Conservation (phyloP, 2,797 vertebrate species). For the Glyptemys insculpta region DNA sequence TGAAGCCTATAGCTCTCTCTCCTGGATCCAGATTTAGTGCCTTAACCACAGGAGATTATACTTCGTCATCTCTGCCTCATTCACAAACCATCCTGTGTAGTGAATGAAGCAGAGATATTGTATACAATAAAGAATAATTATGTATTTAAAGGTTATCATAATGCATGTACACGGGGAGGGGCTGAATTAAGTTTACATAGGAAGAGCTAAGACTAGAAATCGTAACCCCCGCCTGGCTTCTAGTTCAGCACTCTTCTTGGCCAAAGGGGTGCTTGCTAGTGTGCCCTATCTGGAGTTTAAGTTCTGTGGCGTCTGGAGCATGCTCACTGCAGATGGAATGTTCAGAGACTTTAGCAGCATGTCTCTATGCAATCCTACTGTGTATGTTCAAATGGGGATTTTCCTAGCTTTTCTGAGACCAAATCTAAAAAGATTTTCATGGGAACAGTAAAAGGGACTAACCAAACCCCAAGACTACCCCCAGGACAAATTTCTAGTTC, state of each 20-base stretch:
- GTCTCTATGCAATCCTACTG: not conserved
- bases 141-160: not conserved
- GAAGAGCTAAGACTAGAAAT: not conserved
- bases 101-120: not conserved
- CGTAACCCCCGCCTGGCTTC: not conserved
- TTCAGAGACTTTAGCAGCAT: not conserved
- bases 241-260: not conserved
- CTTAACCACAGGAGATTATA: not conserved
- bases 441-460: not conserved
- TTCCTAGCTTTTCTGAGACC: not conserved
- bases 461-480: not conserved
- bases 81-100: not conserved
- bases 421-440: not conserved
- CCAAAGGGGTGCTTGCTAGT: not conserved
- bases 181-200: not conserved
- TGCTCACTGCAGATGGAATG: not conserved
- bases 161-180: not conserved
- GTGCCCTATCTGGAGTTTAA: not conserved
- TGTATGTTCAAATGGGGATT: not conserved
- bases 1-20: not conserved
- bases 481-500: not conserved
- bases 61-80: not conserved
- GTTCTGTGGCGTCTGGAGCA: not conserved
- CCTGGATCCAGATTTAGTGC: not conserved
- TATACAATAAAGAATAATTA: not conserved